A percentile compares a stretch with the other conserved stretches of the same genome.
Conservation (phyloP, 2,888 invertebrate genomes). For the Yponomeuta malinellus region DNA sequence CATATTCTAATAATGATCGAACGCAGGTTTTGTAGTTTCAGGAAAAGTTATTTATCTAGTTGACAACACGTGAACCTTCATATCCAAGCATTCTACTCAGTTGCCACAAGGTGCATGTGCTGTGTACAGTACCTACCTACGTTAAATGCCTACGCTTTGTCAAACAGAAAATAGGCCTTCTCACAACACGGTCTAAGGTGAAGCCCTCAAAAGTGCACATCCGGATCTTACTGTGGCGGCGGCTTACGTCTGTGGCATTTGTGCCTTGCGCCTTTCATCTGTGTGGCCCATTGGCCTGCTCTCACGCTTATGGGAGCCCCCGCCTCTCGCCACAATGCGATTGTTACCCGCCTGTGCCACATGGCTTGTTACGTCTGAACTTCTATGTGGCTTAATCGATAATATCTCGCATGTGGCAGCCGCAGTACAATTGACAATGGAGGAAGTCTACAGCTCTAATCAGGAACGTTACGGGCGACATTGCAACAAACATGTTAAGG, state of each 20-base stretch:
- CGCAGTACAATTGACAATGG: not conserved
- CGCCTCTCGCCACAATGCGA: constrained; percentile 16
- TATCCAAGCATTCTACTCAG: too few relatives aligned
- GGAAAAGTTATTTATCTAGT: too few relatives aligned
- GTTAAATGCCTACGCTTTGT: too few relatives aligned
- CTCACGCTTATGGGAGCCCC: constrained; percentile 32
- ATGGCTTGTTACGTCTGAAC: not conserved
- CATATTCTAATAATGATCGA: too few relatives aligned
- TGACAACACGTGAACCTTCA: too few relatives aligned
- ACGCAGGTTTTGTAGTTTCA: too few relatives aligned
- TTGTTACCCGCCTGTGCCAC: not conserved
- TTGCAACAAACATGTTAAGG: not conserved
- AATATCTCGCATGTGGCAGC: not conserved
- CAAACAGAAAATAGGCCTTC: too few relatives aligned
- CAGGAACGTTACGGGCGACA: too few relatives aligned
- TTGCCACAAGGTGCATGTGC: too few relatives aligned
- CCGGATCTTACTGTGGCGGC: not conserved
- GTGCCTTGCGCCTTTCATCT: constrained; percentile 17
- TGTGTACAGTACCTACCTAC: too few relatives aligned
- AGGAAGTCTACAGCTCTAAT: too few relatives aligned
- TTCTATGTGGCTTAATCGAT: constrained; percentile 4
- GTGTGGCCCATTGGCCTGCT: constrained; percentile 42
- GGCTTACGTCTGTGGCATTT: not conserved
- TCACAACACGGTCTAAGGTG: too few relatives aligned
- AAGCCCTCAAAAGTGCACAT: not conserved